Base-by-base conservation (phyloP, 2,113 vertebrate species). In the Paradoxurus hermaphroditus region DNA sequence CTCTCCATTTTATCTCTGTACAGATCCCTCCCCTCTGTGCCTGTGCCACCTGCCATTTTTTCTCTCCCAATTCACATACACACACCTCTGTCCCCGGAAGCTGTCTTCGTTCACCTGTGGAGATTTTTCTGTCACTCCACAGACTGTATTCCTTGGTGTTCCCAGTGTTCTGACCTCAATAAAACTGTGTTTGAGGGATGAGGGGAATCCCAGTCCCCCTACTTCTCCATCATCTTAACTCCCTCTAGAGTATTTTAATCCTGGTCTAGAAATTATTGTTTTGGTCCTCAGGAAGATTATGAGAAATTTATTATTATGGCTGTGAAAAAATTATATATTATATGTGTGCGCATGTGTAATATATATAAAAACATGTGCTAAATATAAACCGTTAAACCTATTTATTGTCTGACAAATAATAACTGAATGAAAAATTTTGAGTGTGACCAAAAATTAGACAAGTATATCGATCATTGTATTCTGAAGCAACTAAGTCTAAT, bases 401-500 rank as follows among this genome's bases (percentile, higher is more conserved):
- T 68, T 87, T 12, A 46, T 21, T 92, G 7, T 93, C 16, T 95
- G 7, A 41, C 18, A 83, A 91, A 65, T 88, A 75, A 93, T 68
- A 90, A 91, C 27, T 53, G 11, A 79, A 62, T 92, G 14, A 2
- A 94, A 84, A 86, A n/a, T 82, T 86, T 90, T 59, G 21, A 84
- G 14, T 78, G 27, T 91, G 39, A 81, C 36, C 73, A 82, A 94
- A 79, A 90, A 46, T 89, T 78, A 63, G 23, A 63, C 15, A 92
- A 90, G 1, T 49, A 68, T 75, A n/a, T 91, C 91, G 46, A 36
- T 98, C 85, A 86, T 77, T 65, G n/a, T 81, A 41, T 82, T 78
- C 19, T 79, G 73, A 91, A 91, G 8, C 72, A 96, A 29, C 5
- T 89, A 29, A 81, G n/a, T 91, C 11, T 65, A 81, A 75, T 88